Percentiles rank a stretch among this genome's conserved stretches.
Evolutionary conservation across 1,140 invertebrate species (phyloP).

Genomic region (Eufriesea mexicana): DNA sequence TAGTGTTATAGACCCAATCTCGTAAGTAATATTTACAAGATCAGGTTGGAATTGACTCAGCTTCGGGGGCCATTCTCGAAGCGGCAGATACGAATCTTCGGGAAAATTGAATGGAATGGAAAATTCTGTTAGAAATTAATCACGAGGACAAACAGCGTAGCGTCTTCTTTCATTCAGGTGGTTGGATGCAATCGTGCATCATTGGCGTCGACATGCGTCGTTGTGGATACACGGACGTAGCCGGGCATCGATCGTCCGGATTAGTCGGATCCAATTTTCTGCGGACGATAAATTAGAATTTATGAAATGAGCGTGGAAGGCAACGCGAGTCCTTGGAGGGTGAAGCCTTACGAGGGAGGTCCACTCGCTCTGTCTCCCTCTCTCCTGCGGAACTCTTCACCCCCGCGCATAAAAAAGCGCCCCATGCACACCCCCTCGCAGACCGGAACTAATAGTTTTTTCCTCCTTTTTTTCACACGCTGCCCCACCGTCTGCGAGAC

Average conservation of each 20-base stretch:
- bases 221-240: conserved; percentile 53
- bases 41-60: background rate
- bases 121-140: conserved; percentile 40
- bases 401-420: conserved; percentile 37
- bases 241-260: conserved; percentile 63
- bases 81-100: background rate
- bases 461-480: conserved; percentile 66
- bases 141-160: conserved; percentile 17
- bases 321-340: conserved; percentile 61
- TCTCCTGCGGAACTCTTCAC: conserved; percentile 34
- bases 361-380: conserved; percentile 26
- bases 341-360: conserved; percentile 58
- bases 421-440: conserved; percentile 45
- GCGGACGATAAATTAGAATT: conserved; percentile 72
- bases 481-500: conserved; percentile 45
- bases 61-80: background rate
- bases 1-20: too few relatives aligned
- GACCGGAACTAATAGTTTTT: conserved; percentile 76
- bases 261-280: conserved; percentile 71
- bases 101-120: background rate
- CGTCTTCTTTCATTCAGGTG: conserved; percentile 41
- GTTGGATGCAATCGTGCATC: conserved; percentile 39
- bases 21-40: too few relatives aligned
- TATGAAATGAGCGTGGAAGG: conserved; percentile 70
- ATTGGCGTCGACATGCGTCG: conserved; percentile 43